Evolutionary conservation across 2,888 invertebrate genomes (phyloP), one percentile per base, ranked within the genome.

Genomic region (Tineola bisselliella): DNA sequence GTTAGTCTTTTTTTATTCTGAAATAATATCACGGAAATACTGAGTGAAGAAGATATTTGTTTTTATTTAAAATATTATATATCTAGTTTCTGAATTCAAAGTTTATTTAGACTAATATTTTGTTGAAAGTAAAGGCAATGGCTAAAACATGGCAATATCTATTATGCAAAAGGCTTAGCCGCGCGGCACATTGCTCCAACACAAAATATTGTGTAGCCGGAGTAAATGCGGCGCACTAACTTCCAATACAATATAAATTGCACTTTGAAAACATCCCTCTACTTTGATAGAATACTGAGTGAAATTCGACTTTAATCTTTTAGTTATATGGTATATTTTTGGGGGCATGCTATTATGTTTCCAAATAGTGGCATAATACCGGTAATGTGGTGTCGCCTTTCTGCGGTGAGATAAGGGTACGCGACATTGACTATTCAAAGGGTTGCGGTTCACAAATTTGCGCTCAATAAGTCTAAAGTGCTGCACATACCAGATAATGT

Each of bases 401-500:
- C 86, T 84, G 84, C 75, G 84, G 84, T 76, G 77, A 86, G 87
- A 87, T 87, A 87, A 87, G 84, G 84, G 84, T 80, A 81, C 80
- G 83, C 86, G 86, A 84, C 84, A 86, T 86, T 84, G 86, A 84
- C 84, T 87, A 86, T 87, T 86, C 86, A 87, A 87, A 87, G 86
- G 84, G 86, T 79, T 84, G 86, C 73, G 84, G 86, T 84, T 83
- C 76, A 83, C 83, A 82, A 86, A 87, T 86, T 86, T 82, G 80
- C 81, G 84, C 83, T 84, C 86, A 83, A 86, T 86, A 86, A 82
- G 77, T 80, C 70, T 74, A 74, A 79, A 54, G 54, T 54, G 25
- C 48, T 54, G 54, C 54, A 54, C 13, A 48, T 54, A 25, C 5
- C 18, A 54, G 25, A 8, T 54, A 54, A 54, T 54, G 54, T 54